These are phyloP conservation scores for Gymnoscopelus braueri DNA, from an alignment of 2,797 vertebrate genomes.

Conservation along the genomic window DNA sequence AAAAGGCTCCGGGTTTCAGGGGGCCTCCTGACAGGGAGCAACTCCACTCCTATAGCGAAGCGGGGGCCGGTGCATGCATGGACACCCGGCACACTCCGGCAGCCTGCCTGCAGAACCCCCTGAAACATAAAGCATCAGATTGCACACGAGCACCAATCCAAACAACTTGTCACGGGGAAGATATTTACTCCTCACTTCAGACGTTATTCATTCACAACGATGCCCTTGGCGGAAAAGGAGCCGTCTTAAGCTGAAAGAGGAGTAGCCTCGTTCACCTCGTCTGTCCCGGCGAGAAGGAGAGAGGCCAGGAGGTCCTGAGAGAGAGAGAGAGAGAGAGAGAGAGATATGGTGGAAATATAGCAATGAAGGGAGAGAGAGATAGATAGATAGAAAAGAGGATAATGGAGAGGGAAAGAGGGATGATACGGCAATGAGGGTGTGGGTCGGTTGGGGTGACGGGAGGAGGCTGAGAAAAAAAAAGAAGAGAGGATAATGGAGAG, in stretches of 20 bases:
- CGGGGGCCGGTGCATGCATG: too few species aligned
- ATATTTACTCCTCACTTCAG: conserved; percentile 76
- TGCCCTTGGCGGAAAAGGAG: conserved; percentile 69
- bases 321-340: conserved; percentile 16
- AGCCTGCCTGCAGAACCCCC: conserved; percentile 25
- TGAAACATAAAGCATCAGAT: conserved; percentile 74
- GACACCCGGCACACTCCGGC: neutral
- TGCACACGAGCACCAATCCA: conserved; percentile 73
- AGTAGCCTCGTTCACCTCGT: conserved; percentile 54
- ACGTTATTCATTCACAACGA: conserved; percentile 77
- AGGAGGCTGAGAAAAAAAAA: conserved; percentile 4
- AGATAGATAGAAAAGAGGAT: neutral
- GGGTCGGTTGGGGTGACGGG: neutral
- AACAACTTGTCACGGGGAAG: conserved; percentile 76
- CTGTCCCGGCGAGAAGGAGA: conserved; percentile 45
- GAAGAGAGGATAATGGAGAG: conserved; percentile 8
- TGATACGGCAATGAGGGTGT: neutral
- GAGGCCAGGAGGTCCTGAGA: conserved; percentile 6
- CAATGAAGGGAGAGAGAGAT: conserved; percentile 20
- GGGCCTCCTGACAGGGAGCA: conserved; percentile 54
- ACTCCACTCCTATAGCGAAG: conserved; percentile 20
- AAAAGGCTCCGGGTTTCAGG: conserved; percentile 67
- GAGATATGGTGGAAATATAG: neutral
- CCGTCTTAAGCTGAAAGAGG: conserved; percentile 54
- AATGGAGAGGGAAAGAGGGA: neutral